These are phyloP conservation scores for Argyrosomus regius DNA, from an alignment of 2,797 vertebrate species.

Conservation along the genomic window DNA sequence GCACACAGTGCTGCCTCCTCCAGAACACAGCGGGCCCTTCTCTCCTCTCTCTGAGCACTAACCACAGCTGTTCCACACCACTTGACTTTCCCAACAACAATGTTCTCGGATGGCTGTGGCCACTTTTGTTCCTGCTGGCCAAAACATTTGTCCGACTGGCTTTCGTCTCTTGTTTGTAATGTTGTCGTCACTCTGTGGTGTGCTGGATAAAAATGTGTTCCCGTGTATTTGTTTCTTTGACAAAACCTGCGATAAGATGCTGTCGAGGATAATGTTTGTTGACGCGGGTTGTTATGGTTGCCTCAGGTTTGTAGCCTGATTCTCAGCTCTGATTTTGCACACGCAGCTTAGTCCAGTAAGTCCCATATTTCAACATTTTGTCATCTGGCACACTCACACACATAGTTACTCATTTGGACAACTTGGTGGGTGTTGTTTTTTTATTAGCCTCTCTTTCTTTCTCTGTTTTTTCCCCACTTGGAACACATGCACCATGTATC, in stretches of 20 bases:
- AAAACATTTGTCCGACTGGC: conserved; percentile 55
- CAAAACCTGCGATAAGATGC: conserved; percentile 24
- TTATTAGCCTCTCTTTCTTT: conserved; percentile 20
- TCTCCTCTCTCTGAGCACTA: conserved; percentile 53
- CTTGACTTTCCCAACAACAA: conserved; percentile 80
- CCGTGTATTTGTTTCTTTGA: conserved; percentile 19
- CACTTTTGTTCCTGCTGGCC: conserved; percentile 62
- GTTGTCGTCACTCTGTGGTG: conserved; percentile 6
- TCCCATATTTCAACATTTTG: conserved; percentile 60
- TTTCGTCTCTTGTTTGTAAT: conserved; percentile 12
- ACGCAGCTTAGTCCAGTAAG: conserved; percentile 44
- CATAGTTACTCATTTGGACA: conserved; percentile 41
- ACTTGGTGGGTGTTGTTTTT: conserved; percentile 36
- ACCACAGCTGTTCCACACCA: conserved; percentile 81
- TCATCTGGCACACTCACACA: conserved; percentile 49
- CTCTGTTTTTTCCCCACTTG: conserved; percentile 18
- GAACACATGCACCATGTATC: conserved; percentile 76
- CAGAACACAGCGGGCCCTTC: conserved; percentile 65
- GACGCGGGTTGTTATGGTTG: conserved; percentile 57
- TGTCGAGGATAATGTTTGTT: conserved; percentile 40
- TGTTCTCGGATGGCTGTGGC: conserved; percentile 66
- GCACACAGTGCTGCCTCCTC: conserved; percentile 52
- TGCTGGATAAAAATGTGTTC: conserved; percentile 10
- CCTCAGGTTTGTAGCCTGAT: conserved; percentile 39
- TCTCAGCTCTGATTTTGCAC: conserved; percentile 51